Conservation (phyloP, 2,797 vertebrate species). For the Leptodactylus fallax region DNA sequence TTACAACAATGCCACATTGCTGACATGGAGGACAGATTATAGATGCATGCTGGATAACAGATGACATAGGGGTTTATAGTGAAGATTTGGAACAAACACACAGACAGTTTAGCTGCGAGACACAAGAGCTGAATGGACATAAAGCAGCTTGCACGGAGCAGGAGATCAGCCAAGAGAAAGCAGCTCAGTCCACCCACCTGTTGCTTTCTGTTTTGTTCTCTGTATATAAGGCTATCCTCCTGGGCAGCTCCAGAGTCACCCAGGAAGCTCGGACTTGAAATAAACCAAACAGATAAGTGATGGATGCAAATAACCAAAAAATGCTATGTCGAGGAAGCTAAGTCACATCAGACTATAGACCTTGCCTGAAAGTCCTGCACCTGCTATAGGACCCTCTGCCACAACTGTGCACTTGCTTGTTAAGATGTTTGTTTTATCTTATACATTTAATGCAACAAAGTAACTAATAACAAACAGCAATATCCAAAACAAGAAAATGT, state of each 20-base stretch:
- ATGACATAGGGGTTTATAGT: neutral
- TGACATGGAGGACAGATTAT: constrained; percentile 3
- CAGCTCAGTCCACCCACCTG: constrained; percentile 63
- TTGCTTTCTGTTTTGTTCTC: constrained; percentile 57
- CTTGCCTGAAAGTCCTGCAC: constrained; percentile 40
- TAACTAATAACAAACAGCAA: too few relatives aligned
- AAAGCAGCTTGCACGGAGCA: neutral
- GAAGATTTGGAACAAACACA: neutral
- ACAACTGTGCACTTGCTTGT: constrained; percentile 7
- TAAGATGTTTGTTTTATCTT: neutral
- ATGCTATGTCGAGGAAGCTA: neutral
- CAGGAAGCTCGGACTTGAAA: constrained; percentile 6
- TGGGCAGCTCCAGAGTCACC: constrained; percentile 17
- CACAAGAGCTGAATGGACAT: constrained; percentile 14
- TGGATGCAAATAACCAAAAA: neutral
- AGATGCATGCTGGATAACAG: constrained; percentile 16
- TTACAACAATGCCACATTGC: neutral
- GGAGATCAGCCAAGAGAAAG: constrained; percentile 21
- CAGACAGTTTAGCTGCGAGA: neutral
- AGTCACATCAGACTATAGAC: neutral
- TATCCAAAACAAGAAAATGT: neutral
- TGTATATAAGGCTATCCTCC: constrained; percentile 22
- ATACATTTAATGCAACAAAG: neutral
- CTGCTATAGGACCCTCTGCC: constrained; percentile 42
- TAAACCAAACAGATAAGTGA: constrained; percentile 34